Conservation (phyloP, 2,113 vertebrate genomes). For the Lepus americanus region DNA sequence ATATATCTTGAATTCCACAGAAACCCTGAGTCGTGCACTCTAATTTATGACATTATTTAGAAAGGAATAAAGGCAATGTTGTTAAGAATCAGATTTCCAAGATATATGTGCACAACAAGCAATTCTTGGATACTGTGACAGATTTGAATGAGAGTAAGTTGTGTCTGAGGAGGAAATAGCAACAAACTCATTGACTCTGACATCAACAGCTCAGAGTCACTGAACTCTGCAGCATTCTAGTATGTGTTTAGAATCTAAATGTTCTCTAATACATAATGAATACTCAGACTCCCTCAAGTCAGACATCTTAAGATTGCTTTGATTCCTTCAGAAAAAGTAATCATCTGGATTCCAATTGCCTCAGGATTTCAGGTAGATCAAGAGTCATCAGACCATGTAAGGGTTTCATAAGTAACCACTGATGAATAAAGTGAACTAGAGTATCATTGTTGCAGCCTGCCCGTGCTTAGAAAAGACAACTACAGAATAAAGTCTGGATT, state of each 20-base stretch:
- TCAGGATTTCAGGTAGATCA: neutral
- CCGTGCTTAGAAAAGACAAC: rapidly evolving
- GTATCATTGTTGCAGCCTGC: neutral
- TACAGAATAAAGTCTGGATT: neutral
- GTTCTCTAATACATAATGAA: neutral
- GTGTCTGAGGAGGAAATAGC: neutral
- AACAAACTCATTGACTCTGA: neutral
- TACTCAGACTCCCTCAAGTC: neutral
- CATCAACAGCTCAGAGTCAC: neutral
- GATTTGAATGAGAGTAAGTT: neutral
- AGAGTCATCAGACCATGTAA: neutral
- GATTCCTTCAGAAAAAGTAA: neutral
- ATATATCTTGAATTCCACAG: neutral
- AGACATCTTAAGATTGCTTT: neutral
- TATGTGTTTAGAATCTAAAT: neutral
- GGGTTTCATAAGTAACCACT: neutral
- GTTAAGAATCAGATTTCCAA: neutral
- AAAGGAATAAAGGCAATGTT: neutral
- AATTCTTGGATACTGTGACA: neutral
- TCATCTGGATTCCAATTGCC: neutral
- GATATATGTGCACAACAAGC: neutral
- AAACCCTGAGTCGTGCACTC: neutral
- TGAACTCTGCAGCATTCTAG: neutral
- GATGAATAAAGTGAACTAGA: neutral
- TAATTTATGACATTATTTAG: neutral